These are phyloP conservation scores for Myotis daubentonii DNA, from an alignment of 2,797 vertebrate species.

Conservation along the genomic window DNA sequence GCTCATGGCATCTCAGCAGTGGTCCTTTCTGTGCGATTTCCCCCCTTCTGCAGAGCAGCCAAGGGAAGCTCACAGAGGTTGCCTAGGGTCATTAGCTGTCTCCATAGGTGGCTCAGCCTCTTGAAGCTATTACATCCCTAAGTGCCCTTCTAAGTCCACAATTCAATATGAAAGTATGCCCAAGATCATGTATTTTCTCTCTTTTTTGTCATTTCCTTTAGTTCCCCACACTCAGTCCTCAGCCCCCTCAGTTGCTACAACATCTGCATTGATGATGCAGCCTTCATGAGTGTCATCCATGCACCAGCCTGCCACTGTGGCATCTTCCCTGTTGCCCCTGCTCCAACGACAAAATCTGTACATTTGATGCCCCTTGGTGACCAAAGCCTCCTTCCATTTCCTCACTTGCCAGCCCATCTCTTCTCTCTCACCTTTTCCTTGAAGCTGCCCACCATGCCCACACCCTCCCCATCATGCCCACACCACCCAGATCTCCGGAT, in stretches of 20 bases:
- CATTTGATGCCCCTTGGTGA: background rate
- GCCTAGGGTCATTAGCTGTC: background rate
- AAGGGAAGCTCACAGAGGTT: background rate
- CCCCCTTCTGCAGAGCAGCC: background rate
- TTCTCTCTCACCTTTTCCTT: background rate
- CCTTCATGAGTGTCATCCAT: background rate
- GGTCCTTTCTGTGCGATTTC: background rate
- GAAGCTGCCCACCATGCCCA: background rate
- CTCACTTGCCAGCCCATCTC: background rate
- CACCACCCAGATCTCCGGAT: background rate
- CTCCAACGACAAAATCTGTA: background rate
- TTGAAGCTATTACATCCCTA: background rate
- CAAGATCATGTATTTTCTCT: background rate
- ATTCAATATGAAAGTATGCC: background rate
- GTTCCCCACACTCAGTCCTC: background rate
- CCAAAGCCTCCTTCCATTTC: rapidly evolving
- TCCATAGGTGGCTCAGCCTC: background rate
- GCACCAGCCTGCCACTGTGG: background rate
- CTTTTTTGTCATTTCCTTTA: background rate
- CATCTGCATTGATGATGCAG: background rate
- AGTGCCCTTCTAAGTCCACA: background rate
- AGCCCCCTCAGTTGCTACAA: background rate
- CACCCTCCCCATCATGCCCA: rapidly evolving
- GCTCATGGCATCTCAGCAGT: background rate
- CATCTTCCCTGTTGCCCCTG: no score